Evolutionary conservation across 2,113 vertebrate genomes (phyloP), one percentile per base, ranked within the genome.

Genomic region (Mugil cephalus): DNA sequence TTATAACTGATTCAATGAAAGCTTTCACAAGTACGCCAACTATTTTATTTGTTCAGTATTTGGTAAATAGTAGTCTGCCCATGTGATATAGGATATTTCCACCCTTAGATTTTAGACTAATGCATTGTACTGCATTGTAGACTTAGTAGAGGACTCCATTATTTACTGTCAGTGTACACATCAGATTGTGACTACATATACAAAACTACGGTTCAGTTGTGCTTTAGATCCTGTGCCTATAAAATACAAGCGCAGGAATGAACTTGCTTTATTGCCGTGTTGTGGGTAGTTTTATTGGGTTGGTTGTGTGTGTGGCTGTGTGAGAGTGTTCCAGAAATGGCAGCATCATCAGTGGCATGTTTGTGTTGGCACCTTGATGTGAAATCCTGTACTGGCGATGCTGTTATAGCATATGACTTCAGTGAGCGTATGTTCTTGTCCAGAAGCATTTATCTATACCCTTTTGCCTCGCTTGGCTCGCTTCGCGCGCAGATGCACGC

Each of bases 261-360:
- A 11, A 59, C 72, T 69, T 66, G 68, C 68, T 82, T 79, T 54
- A 58, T 74, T 63, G 48, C 3, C n/a, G 35, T 66, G 62, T 77
- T 79, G 70, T 84, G 61, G 52, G 4, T 65, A 42, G 42, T 64
- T 74, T 79, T 83, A 63, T 78, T 75, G 34, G 17, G 14, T 52
- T 66, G 48, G 74, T 64, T 12, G 30, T 80, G 43, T 81, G 66
- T 42, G 46, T 66, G 64, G 35, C 14, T 71, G 36, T 83, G 70
- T 83, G 80, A 67, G 34, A n/a, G 73, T 72, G 77, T 80, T 84
- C 80, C 70, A 89, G 79, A 90, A 89, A 87, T 80, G 82, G 84
- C 80, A 79, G 76, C 83, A 77, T 80, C 80, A 83, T 77, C 69
- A 76, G 18, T 79, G 67, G 65, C 70, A 73, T 85, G 81, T 86